These are phyloP conservation scores for Carposina sasakii DNA, from an alignment of 1,140 invertebrate species.

Conservation along the genomic window DNA sequence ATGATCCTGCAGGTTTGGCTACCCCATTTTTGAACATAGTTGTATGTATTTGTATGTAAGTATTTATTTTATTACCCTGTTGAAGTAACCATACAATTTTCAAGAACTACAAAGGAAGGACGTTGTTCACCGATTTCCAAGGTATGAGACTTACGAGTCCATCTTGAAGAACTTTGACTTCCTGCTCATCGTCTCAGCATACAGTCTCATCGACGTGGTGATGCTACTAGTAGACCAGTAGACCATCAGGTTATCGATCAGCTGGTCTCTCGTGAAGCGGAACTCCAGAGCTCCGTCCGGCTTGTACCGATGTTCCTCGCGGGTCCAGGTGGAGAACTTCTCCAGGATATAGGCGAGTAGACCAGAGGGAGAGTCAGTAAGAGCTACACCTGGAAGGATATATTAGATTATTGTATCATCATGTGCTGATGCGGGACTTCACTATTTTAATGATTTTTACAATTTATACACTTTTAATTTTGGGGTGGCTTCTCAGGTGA, in stretches of 20 bases:
- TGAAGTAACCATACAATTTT: too few relatives aligned
- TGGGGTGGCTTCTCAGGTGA: too few relatives aligned
- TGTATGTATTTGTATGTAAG: too few relatives aligned
- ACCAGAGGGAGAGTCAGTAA: constrained; percentile 81
- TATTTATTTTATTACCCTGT: too few relatives aligned
- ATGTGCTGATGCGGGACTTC: too few relatives aligned
- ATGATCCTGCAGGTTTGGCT: too few relatives aligned
- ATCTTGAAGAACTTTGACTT: constrained; percentile 51
- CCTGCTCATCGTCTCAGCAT: constrained; percentile 77
- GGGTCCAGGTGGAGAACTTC: constrained; percentile 89
- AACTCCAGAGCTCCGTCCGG: constrained; percentile 82
- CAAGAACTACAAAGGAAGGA: too few relatives aligned
- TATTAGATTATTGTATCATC: too few relatives aligned
- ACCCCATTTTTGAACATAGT: too few relatives aligned
- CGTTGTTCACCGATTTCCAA: too few relatives aligned
- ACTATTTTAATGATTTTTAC: too few relatives aligned
- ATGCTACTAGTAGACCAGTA: constrained; percentile 88
- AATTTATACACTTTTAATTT: too few relatives aligned
- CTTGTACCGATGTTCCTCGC: constrained; percentile 55
- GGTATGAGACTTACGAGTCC: constrained; percentile 45
- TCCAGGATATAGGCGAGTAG: constrained; percentile 89
- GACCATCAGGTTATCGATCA: constrained; percentile 91
- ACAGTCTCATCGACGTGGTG: constrained; percentile 84
- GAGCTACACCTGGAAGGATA: constrained; percentile 66
- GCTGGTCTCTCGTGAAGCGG: constrained; percentile 78